Conservation (phyloP, 2,888 invertebrate genomes). For the Agonopterix alstromeriana region DNA sequence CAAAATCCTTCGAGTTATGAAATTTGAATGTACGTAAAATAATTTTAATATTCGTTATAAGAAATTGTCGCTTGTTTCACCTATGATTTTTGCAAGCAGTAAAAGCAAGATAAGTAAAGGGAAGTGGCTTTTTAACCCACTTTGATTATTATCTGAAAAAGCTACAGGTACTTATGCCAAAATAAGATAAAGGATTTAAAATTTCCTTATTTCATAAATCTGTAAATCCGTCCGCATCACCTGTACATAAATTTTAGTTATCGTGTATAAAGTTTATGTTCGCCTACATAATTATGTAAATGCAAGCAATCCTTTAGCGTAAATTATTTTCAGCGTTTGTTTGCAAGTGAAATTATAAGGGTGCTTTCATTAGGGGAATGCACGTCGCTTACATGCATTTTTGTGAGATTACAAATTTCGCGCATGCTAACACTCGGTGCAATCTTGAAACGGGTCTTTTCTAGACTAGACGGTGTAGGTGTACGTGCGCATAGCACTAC, state of each 20-base stretch:
- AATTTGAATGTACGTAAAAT: no score
- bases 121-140: no score
- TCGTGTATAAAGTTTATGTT: slow-evolving; percentile 67
- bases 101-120: no score
- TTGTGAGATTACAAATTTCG: slow-evolving; percentile 43
- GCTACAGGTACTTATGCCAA: background rate
- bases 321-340: slow-evolving; percentile 63
- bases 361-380: slow-evolving; percentile 54
- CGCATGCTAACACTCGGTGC: slow-evolving; percentile 13
- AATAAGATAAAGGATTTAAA: background rate
- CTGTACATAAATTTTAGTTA: slow-evolving; percentile 63
- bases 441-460: slow-evolving; percentile 1
- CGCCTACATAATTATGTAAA: slow-evolving; percentile 65
- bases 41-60: no score
- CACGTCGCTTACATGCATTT: slow-evolving; percentile 43
- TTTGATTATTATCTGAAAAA: no score
- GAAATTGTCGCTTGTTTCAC: no score
- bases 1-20: no score
- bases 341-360: slow-evolving; percentile 45
- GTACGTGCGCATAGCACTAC: slow-evolving; percentile 1
- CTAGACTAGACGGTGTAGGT: background rate
- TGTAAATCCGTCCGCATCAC: slow-evolving; percentile 44
- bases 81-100: no score
- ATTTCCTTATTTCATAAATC: background rate
- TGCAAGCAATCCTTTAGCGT: slow-evolving; percentile 56